phyloP scores from a whole-genome alignment of 2,797 vertebrate species.

The Megalops cyprinoides region DNA sequence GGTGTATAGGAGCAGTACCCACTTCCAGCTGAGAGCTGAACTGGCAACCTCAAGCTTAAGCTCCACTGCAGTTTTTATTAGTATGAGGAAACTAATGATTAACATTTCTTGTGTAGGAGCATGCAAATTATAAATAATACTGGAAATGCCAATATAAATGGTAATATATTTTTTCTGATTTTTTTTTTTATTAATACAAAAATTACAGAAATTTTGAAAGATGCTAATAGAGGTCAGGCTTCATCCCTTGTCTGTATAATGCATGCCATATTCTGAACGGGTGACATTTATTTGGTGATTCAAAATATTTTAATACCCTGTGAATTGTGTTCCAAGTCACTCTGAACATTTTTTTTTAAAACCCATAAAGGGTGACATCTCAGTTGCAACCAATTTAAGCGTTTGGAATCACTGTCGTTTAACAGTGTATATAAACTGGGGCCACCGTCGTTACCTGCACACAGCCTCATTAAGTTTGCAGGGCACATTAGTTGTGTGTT shows the following conservation, averaged over 20 bases:
- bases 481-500: not conserved
- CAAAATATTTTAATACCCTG: slow-evolving; percentile 5
- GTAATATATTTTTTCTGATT: not conserved
- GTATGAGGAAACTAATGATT: not conserved
- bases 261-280: not conserved
- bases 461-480: not conserved
- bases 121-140: not conserved
- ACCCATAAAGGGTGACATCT: not conserved
- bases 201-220: too few species aligned
- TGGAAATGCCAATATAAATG: not conserved
- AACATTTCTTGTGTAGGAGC: too few species aligned
- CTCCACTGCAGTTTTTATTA: not conserved
- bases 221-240: too few species aligned
- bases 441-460: not conserved
- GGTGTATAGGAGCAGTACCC: not conserved
- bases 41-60: not conserved
- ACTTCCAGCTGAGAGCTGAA: not conserved
- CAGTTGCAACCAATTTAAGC: not conserved
- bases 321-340: not conserved
- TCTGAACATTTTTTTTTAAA: not conserved
- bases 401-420: not conserved
- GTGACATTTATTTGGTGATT: not conserved
- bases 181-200: too few species aligned
- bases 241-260: not conserved
- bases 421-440: not conserved